phyloP scores from a whole-genome alignment of 2,797 vertebrate species.

The Centropyge bicolor region DNA sequence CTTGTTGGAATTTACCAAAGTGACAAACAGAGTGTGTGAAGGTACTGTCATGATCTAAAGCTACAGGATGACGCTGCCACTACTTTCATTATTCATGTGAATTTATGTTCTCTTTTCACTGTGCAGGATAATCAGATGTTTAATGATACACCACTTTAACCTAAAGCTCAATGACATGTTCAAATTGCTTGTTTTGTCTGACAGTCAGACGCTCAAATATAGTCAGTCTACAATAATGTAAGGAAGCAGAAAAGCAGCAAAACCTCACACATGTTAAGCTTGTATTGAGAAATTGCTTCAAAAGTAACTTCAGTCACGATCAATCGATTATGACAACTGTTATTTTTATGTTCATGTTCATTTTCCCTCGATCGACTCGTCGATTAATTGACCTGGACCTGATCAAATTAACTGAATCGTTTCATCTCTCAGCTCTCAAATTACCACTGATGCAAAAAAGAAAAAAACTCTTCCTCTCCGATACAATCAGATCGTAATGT shows the following conservation, averaged over 20 bases:
- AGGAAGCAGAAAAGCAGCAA: neutral
- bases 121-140: neutral
- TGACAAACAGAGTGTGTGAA: constrained; percentile 11
- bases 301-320: neutral
- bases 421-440: neutral
- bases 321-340: neutral
- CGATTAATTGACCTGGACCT: neutral
- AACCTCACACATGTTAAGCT: neutral
- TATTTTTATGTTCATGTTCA: too few relatives aligned
- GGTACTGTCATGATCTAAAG: neutral
- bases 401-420: neutral
- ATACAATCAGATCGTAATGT: neutral
- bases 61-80: neutral
- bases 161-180: neutral
- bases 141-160: too few relatives aligned
- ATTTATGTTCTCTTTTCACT: neutral
- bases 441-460: neutral
- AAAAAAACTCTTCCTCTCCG: neutral
- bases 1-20: constrained; percentile 24
- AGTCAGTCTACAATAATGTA: neutral
- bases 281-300: neutral
- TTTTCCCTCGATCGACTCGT: neutral
- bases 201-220: neutral
- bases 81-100: neutral
- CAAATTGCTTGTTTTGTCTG: neutral